Conservation (phyloP, 1,140 invertebrate genomes). For the Condylostylus longicornis region DNA sequence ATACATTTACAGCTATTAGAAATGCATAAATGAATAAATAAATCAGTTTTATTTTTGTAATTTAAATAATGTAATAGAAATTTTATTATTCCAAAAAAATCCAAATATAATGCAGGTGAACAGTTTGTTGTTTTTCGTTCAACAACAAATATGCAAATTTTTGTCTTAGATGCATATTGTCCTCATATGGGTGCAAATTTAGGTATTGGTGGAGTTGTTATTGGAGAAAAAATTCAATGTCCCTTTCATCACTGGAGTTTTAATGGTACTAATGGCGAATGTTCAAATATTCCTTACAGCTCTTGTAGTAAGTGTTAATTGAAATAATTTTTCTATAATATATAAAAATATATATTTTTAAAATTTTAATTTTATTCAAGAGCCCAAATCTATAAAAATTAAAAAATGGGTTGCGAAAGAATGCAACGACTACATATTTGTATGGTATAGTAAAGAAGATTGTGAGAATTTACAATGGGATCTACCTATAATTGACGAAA, state of each 20-base stretch:
- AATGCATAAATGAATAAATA: not conserved
- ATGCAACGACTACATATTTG: conserved; percentile 55
- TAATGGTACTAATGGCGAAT: conserved; percentile 51
- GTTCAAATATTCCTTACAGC: conserved; percentile 52
- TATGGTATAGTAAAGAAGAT: conserved; percentile 71
- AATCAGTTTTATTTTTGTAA: conserved; percentile 1
- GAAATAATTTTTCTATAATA: not conserved
- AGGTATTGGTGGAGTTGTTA: conserved; percentile 56
- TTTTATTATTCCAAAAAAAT: conserved; percentile 26
- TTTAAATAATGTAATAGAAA: not conserved
- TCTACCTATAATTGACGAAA: conserved; percentile 40
- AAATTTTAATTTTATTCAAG: conserved; percentile 4
- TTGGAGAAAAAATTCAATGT: conserved; percentile 65
- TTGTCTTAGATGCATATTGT: conserved; percentile 71
- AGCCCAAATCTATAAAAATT: conserved; percentile 41
- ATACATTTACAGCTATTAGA: not conserved
- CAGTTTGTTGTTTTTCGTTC: conserved; percentile 62
- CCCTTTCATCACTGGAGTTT: conserved; percentile 83
- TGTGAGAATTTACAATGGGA: conserved; percentile 49
- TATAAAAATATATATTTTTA: too few species aligned
- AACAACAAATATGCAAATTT: conserved; percentile 42
- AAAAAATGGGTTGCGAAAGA: conserved; percentile 52
- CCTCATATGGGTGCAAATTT: conserved; percentile 80
- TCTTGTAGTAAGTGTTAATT: conserved; percentile 10
- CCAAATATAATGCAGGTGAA: too few species aligned